Conservation (phyloP, 2,888 invertebrate genomes). For the Micoletzkya japonica region DNA sequence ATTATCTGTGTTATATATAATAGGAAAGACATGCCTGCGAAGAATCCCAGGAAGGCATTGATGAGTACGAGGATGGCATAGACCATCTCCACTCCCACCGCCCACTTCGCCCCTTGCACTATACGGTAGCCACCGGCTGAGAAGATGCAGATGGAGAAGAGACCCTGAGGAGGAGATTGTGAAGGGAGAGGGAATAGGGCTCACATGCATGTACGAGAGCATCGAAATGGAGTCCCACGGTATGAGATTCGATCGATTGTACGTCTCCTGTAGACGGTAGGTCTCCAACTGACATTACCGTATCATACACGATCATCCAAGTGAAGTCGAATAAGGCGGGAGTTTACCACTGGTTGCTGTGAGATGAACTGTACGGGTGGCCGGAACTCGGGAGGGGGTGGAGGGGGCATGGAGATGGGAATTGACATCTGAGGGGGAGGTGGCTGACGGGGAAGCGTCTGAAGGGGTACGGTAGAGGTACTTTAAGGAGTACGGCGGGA, state of each 20-base stretch:
- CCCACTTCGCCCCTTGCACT: slow-evolving; percentile 22
- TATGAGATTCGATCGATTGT: slow-evolving; percentile 6
- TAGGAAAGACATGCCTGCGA: slow-evolving; percentile 8
- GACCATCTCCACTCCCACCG: slow-evolving; percentile 23
- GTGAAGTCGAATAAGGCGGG: neutral
- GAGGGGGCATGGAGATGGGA: slow-evolving; percentile 17
- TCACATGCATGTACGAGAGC: slow-evolving; percentile 21
- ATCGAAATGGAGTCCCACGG: slow-evolving; percentile 16
- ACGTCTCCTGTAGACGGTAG: neutral
- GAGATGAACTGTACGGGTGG: slow-evolving; percentile 22
- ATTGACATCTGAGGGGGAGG: slow-evolving; percentile 3
- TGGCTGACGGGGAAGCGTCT: slow-evolving; percentile 17
- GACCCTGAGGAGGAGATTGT: slow-evolving; percentile 4
- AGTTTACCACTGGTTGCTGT: slow-evolving; percentile 5
- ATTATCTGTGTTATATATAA: neutral
- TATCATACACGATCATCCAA: neutral
- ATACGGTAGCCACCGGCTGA: slow-evolving; percentile 19
- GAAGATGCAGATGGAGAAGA: slow-evolving; percentile 23
- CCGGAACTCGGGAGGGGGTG: slow-evolving; percentile 24
- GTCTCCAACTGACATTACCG: too few species aligned
- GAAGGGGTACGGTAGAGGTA: neutral
- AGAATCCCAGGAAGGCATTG: slow-evolving; percentile 14
- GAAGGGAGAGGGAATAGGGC: neutral
- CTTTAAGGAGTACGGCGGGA: neutral
- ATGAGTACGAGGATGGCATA: slow-evolving; percentile 18